Conservation (phyloP, 2,888 invertebrate genomes). For the Eustalomyia histrio region DNA sequence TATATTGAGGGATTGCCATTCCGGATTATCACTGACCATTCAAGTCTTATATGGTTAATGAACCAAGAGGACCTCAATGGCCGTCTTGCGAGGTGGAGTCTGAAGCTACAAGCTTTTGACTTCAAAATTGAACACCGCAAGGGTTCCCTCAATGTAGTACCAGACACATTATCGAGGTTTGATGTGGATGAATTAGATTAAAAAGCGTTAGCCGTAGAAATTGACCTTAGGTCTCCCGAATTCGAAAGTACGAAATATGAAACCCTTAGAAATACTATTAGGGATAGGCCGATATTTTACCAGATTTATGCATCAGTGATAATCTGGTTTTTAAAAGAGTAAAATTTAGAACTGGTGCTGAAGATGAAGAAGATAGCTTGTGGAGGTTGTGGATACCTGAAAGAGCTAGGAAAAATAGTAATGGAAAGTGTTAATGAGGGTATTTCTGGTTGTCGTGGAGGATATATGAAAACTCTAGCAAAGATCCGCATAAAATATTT, state of each 20-base stretch:
- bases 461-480: slow-evolving; percentile 1
- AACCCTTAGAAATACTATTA: neutral
- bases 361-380: slow-evolving; percentile 8
- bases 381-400: slow-evolving; percentile 30
- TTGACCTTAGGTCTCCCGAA: slow-evolving; percentile 1
- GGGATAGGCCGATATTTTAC: neutral
- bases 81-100: slow-evolving; percentile 16
- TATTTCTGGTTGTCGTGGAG: neutral
- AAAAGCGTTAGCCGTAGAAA: neutral
- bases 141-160: slow-evolving; percentile 29
- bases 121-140: slow-evolving; percentile 26
- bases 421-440: neutral
- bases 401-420: neutral
- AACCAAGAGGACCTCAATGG: slow-evolving; percentile 21
- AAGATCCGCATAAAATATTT: neutral
- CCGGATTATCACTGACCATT: no score
- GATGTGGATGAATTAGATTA: slow-evolving; percentile 1
- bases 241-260: neutral
- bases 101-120: slow-evolving; percentile 16
- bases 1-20: slow-evolving; percentile 11
- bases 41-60: slow-evolving; percentile 30
- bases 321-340: slow-evolving; percentile 15
- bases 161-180: slow-evolving; percentile 33
- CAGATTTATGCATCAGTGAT: slow-evolving; percentile 1
- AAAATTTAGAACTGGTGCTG: neutral